phyloP scores from a whole-genome alignment of 2,113 vertebrate genomes.

The Maccullochella peelii region DNA sequence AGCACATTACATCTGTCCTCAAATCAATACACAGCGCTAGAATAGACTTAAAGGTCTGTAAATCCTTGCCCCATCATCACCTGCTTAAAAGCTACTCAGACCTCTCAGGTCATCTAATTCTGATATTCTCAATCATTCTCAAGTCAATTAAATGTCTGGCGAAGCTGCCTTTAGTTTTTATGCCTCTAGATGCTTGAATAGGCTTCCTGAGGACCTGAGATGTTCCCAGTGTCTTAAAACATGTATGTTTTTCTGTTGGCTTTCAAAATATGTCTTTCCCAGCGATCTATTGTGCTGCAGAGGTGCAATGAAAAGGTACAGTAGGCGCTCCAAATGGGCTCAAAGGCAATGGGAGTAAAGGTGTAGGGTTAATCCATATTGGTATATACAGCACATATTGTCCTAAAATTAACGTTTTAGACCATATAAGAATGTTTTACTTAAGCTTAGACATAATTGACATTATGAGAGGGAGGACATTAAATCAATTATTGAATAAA shows the following conservation, averaged over 20 bases:
- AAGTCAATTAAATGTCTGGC: neutral
- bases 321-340: neutral
- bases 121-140: neutral
- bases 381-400: neutral
- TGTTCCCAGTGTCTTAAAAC: neutral
- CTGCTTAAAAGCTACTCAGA: neutral
- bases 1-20: constrained; percentile 1
- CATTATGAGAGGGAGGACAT: neutral
- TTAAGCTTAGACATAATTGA: neutral
- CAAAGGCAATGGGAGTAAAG: neutral
- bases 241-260: neutral
- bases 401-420: neutral
- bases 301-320: neutral
- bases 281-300: neutral
- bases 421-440: neutral
- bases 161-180: neutral
- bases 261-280: neutral
- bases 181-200: neutral
- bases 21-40: neutral
- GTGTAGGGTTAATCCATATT: neutral
- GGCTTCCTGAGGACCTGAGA: neutral
- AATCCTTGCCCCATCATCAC: neutral
- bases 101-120: neutral
- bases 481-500: neutral
- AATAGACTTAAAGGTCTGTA: constrained; percentile 4